Percentiles rank a stretch among this genome's conserved stretches.
Conservation (phyloP, 2,113 vertebrate genomes). For the Myxocyprinus asiaticus region DNA sequence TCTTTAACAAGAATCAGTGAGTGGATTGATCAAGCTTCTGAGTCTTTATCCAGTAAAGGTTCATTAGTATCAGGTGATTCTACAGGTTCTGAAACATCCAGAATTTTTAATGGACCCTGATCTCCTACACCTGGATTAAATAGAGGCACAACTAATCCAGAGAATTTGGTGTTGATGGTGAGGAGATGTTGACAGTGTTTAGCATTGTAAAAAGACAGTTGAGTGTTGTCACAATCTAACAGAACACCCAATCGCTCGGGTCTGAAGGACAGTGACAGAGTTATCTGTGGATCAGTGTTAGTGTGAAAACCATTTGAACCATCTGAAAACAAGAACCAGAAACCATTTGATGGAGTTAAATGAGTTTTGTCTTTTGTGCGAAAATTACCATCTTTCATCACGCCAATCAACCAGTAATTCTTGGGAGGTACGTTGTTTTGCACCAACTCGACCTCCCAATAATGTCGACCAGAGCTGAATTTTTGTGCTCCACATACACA, state of each 20-base stretch:
- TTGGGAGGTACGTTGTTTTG: accelerated
- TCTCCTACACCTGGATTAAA: conserved; percentile 68
- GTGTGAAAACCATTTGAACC: conserved; percentile 12
- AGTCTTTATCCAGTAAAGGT: background rate
- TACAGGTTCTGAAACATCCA: background rate
- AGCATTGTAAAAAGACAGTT: too few relatives aligned
- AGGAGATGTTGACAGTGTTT: conserved; percentile 35
- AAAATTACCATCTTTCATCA: conserved; percentile 30
- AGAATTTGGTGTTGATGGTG: conserved; percentile 42
- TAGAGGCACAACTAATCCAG: conserved; percentile 57
- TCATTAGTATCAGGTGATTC: background rate
- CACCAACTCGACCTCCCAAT: conserved; percentile 65
- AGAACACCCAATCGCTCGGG: conserved; percentile 59
- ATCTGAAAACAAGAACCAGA: conserved; percentile 65
- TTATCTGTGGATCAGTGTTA: conserved; percentile 44
- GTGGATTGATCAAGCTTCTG: too few relatives aligned
- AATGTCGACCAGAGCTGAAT: conserved; percentile 56
- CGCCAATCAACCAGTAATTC: conserved; percentile 66
- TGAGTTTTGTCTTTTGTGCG: accelerated
- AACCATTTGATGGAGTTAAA: conserved; percentile 45
- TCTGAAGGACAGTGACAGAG: background rate
- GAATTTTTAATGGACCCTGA: accelerated
- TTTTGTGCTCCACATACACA: conserved; percentile 52
- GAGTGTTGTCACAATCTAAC: conserved; percentile 51
- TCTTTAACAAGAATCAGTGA: too few relatives aligned